Evolutionary conservation across 1,140 invertebrate species (phyloP).

Genomic region (Epicauta chinensis): DNA sequence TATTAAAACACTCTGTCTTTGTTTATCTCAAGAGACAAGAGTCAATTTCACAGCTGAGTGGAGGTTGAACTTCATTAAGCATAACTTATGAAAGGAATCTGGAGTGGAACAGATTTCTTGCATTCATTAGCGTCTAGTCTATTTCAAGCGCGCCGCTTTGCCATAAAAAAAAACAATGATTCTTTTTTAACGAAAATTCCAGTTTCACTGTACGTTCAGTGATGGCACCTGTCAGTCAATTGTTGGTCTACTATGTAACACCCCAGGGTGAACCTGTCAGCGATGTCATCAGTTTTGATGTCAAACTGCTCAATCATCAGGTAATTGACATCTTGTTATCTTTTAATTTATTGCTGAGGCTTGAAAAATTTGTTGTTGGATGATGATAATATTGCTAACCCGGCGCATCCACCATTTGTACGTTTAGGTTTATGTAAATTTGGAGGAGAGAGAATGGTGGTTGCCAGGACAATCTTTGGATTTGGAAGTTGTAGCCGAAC

Average conservation of each 20-base stretch:
- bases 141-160: too few species aligned
- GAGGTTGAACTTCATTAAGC: slow-evolving; percentile 21
- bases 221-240: slow-evolving; percentile 66
- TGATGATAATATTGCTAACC: too few species aligned
- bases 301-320: slow-evolving; percentile 53
- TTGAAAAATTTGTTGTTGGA: too few species aligned
- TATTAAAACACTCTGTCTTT: too few species aligned
- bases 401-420: too few species aligned
- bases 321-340: slow-evolving; percentile 36
- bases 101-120: too few species aligned
- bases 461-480: slow-evolving; percentile 49
- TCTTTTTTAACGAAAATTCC: slow-evolving; percentile 29
- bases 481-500: slow-evolving; percentile 48
- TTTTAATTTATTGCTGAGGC: too few species aligned
- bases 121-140: too few species aligned
- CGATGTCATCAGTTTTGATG: slow-evolving; percentile 57
- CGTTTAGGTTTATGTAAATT: slow-evolving; percentile 46
- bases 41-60: slow-evolving; percentile 20
- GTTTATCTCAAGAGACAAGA: slow-evolving; percentile 14
- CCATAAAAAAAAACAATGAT: too few species aligned
- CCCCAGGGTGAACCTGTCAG: slow-evolving; percentile 66
- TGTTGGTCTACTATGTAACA: slow-evolving; percentile 72
- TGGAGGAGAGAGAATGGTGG: slow-evolving; percentile 52
- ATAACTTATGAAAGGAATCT: slow-evolving; percentile 17
- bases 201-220: slow-evolving; percentile 59